Evolutionary conservation across 2,888 invertebrate genomes (phyloP), one percentile per base, ranked within the genome.

Genomic region (Leptura quadrifasciata): DNA sequence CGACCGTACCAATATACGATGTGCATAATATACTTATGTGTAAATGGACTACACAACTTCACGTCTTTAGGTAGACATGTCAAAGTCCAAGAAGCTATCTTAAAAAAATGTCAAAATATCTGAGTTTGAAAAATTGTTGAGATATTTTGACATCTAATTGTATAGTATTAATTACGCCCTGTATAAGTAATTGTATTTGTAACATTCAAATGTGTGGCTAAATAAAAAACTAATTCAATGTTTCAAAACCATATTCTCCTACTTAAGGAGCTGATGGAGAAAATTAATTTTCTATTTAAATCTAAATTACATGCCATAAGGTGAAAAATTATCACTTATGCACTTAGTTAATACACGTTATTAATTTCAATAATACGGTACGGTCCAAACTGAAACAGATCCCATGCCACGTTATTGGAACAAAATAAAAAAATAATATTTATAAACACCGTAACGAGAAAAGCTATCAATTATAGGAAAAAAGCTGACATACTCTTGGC

Each of bases 401-500:
- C 68, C 55, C 63, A 74, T 63, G 74, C 63, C 69, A 69, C 31
- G 61, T 74, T 74, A 63, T 31, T 69, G n/a, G 63, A 74, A 55
- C n/a, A 55, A 55, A 35, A 35, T 15, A 68, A 74, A 61, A 58
- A 55, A 69, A 74, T 60, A 39, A 35, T 57, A 61, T 58, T n/a
- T 69, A 74, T 69, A 27, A 69, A 63, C 69, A 57, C 61, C 74
- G 63, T 69, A 69, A 74, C 74, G 63, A 74, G 68, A 74, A 69
- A 69, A 57, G 69, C 54, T 61, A 55, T 74, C 63, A 69, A 69
- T 64, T 74, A 69, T 54, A 21, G 64, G 24, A 75, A 71, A 75
- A 75, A 75, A 63, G 63, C 70, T 71, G 64, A 47, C 65, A 69
- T 65, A 60, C 57, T 74, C 64, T 74, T 74, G 60, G 27, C 64